A percentile compares a stretch with the other conserved stretches of the same genome.
These are phyloP conservation scores for Cyrtonyx montezumae DNA, from an alignment of 2,113 vertebrate genomes.

Conservation along the genomic window DNA sequence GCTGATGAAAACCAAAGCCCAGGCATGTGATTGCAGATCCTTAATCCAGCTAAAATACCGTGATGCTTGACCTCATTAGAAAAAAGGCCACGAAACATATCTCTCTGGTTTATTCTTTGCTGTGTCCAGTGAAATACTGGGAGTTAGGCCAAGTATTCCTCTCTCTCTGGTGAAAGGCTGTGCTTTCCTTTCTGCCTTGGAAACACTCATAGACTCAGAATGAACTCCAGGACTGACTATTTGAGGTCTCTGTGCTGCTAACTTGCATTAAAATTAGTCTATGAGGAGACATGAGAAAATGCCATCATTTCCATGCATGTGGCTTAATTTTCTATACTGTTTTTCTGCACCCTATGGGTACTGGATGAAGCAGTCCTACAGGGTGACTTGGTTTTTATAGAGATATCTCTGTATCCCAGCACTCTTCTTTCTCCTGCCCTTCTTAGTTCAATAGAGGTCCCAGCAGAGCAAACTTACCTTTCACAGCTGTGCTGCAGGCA, in stretches of 20 bases:
- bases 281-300: neutral
- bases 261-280: neutral
- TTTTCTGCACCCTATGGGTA: neutral
- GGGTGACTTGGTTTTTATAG: neutral
- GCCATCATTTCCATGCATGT: neutral
- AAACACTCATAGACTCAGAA: neutral
- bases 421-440: neutral
- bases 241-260: neutral
- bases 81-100: neutral
- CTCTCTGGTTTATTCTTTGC: neutral
- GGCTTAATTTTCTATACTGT: neutral
- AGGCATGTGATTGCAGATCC: neutral
- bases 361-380: neutral
- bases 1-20: neutral
- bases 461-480: neutral
- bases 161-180: neutral
- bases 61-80: neutral
- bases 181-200: neutral
- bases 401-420: neutral
- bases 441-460: neutral
- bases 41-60: slow-evolving; percentile 28
- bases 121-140: neutral
- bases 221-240: neutral
- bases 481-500: neutral
- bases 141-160: neutral